These are phyloP conservation scores for Phalacrocorax carbo DNA, from an alignment of 2,113 vertebrate species.

Conservation along the genomic window DNA sequence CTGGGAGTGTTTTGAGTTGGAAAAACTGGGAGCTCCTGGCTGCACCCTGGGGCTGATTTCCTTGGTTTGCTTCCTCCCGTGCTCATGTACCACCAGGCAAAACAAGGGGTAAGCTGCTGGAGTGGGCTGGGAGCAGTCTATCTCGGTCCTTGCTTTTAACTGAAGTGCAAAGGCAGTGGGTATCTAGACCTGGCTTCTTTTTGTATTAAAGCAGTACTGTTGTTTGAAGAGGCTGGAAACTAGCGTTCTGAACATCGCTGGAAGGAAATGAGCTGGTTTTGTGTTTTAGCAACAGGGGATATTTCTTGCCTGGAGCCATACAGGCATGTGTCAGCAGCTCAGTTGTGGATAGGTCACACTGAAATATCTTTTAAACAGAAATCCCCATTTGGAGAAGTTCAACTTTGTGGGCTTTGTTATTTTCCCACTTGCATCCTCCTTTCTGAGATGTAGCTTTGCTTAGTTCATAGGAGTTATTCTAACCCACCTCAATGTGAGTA, in stretches of 20 bases:
- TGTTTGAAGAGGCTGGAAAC: neutral
- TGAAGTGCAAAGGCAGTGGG: neutral
- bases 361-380: neutral
- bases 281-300: neutral
- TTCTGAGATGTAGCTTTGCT: neutral
- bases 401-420: neutral
- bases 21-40: neutral
- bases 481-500: neutral
- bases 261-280: neutral
- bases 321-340: neutral
- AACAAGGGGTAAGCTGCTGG: neutral
- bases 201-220: neutral
- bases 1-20: neutral
- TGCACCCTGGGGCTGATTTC: neutral
- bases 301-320: neutral
- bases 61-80: neutral
- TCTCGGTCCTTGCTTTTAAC: neutral
- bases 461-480: neutral
- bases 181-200: neutral
- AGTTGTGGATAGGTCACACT: neutral
- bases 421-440: neutral
- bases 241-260: neutral
- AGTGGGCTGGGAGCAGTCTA: neutral
- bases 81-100: too few relatives aligned
- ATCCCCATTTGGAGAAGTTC: neutral